phyloP scores from a whole-genome alignment of 2,113 vertebrate genomes.

The Tachysurus fulvidraco region DNA sequence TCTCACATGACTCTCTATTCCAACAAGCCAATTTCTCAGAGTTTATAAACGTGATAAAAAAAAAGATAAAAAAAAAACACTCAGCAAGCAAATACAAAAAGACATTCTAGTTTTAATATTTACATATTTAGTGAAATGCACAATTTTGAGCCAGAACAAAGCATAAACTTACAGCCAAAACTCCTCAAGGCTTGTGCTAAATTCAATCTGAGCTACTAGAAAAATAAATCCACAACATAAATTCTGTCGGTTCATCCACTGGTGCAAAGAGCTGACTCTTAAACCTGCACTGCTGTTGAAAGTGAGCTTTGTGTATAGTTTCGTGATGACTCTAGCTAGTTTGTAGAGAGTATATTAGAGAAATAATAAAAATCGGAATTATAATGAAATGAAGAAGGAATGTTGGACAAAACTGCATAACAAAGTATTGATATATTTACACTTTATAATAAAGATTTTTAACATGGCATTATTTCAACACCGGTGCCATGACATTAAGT shows the following conservation, averaged over 20 bases:
- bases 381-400: neutral
- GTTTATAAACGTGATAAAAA: neutral
- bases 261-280: neutral
- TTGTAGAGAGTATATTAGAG: neutral
- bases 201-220: neutral
- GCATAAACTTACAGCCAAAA: neutral
- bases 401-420: neutral
- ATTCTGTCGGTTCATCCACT: neutral
- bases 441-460: neutral
- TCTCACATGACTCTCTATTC: neutral
- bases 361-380: neutral
- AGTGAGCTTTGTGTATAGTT: too few species aligned
- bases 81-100: neutral
- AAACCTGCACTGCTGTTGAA: neutral
- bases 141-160: neutral
- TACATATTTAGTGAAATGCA: neutral
- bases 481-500: neutral
- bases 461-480: neutral
- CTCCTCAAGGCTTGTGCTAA: neutral
- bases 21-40: neutral
- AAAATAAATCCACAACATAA: neutral
- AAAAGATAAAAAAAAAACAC: slow-evolving; percentile 19
- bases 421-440: neutral
- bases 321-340: neutral
- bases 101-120: neutral